Base-by-base conservation (phyloP, 2,113 vertebrate species). In the Orcinus orca region DNA sequence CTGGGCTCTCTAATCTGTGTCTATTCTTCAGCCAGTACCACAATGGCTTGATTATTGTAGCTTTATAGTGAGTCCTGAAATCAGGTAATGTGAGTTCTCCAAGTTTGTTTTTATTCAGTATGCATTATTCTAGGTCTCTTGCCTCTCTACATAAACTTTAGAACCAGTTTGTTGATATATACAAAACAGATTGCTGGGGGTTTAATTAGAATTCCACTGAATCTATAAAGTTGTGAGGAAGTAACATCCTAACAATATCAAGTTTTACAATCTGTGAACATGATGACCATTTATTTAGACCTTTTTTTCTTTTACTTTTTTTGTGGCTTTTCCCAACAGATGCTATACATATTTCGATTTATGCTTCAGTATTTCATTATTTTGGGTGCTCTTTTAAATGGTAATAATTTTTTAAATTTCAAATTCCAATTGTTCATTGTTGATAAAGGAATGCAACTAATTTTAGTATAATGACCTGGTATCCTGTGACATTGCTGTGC, bases 61-160 rank as follows among this genome's bases (percentile, higher is more conserved):
- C 20, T 96, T 91, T 79, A 87, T 0, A 82, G 1, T 74, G 91
- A 91, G 23, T 93, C 38, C 21, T 60, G 44, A 79, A 88, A 82
- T 60, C 47, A 88, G 50, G 29, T 7, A 90, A 47, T 91, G 12
- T 47, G 38, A 92, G 1, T 68, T 23, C 8, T 65, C 21, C 38
- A 71, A 68, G 17, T 89, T 62, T 97, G 55, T 94, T 96, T 87
- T 88, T 79, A 60, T 70, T 76, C 53, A 96, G 36, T 92, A 71
- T 82, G 73, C 77, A 26, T 58, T 87, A 77, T 95, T 77, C 60
- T 80, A 90, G 33, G 50, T 79, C 73, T 50, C 70, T 17, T 81
- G 67, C 3, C 36, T 88, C 62, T 82, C n/a, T n/a, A 62, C 36
- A 83, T 33, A 81, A 93, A 96, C 53, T 83, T 92, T 92, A 93